These are phyloP conservation scores for Uropetala carovei DNA, from an alignment of 2,888 invertebrate genomes.

Conservation along the genomic window DNA sequence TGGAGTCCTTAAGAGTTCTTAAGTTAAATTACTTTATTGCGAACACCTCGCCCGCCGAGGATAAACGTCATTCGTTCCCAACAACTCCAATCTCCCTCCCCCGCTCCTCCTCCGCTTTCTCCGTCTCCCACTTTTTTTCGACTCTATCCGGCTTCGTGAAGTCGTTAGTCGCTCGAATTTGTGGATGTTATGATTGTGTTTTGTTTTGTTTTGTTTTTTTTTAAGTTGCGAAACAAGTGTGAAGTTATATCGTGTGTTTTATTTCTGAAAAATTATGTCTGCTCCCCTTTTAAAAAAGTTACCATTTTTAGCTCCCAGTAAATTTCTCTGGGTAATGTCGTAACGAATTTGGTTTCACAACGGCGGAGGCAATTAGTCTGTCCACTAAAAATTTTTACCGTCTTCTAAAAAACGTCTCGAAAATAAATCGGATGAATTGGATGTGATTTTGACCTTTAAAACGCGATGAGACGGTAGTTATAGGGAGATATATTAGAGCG, in stretches of 20 bases:
- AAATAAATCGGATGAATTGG: no score
- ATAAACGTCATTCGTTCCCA: slow-evolving; percentile 16
- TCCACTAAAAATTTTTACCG: no score
- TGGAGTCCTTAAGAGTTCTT: slow-evolving; percentile 9
- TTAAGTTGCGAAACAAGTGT: neutral
- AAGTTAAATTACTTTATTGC: slow-evolving; percentile 38
- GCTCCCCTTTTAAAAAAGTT: neutral
- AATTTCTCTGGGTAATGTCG: no score
- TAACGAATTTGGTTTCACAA: no score
- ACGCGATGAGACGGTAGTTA: no score
- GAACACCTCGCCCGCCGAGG: neutral
- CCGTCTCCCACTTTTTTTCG: neutral
- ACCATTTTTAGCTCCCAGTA: no score
- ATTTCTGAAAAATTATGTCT: slow-evolving; percentile 18
- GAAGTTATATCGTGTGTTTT: slow-evolving; percentile 5
- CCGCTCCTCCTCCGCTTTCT: neutral
- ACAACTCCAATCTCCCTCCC: slow-evolving; percentile 12
- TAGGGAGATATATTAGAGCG: no score
- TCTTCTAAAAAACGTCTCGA: no score
- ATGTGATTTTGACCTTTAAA: no score
- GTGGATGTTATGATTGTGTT: neutral
- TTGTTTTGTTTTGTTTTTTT: neutral
- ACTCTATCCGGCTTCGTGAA: neutral
- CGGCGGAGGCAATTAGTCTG: no score
- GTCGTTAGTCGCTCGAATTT: slow-evolving; percentile 21